A percentile compares a stretch with the other conserved stretches of the same genome.
phyloP scores from a whole-genome alignment of 2,888 invertebrate genomes.

The Lymantria monacha region DNA sequence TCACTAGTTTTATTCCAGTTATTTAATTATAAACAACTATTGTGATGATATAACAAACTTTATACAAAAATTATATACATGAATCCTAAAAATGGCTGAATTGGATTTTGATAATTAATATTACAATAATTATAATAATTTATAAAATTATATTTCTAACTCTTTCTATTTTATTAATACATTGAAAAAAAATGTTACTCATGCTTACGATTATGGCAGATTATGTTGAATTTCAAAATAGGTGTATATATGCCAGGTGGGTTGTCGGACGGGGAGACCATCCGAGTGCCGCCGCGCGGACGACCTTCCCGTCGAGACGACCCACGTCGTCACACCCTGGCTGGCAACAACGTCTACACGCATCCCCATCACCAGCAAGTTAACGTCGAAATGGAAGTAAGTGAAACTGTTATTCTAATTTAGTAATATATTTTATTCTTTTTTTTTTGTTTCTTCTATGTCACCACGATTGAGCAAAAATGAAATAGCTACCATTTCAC shows the following conservation, averaged over 20 bases:
- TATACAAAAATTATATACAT: no score
- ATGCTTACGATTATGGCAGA: neutral
- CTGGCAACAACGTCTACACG: conserved; percentile 87
- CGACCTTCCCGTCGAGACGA: conserved; percentile 86
- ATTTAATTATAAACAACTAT: no score
- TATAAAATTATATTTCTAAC: no score
- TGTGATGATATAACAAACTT: no score
- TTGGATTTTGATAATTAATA: no score
- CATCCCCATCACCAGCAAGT: conserved; percentile 82
- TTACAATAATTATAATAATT: no score
- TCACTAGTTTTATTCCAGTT: no score
- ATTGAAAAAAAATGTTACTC: neutral
- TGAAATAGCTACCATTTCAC: no score
- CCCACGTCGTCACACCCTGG: conserved; percentile 91
- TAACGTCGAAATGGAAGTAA: conserved; percentile 90
- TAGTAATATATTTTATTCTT: conserved; percentile 4
- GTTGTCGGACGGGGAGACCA: conserved; percentile 69
- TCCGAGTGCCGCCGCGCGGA: conserved; percentile 75
- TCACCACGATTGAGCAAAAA: no score
- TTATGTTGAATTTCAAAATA: neutral
- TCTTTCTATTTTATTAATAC: no score
- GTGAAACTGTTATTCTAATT: conserved; percentile 11
- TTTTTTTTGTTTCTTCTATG: neutral
- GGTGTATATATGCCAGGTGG: conserved; percentile 40
- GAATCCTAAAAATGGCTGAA: no score